Base-by-base conservation (phyloP, 2,797 vertebrate species). In the Bradypodion pumilum region DNA sequence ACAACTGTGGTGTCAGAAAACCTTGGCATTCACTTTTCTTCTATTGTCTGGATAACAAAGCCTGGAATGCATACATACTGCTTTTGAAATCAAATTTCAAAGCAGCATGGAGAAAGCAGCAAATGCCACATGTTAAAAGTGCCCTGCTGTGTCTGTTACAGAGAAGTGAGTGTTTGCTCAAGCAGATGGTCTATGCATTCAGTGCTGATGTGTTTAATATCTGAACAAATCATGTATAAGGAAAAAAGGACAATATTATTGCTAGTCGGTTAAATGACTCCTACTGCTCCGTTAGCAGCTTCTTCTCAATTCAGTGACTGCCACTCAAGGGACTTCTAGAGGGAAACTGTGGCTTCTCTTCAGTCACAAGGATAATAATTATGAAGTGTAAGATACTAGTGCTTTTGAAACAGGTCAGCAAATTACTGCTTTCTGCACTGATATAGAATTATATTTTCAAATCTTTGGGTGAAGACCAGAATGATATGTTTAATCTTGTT, bases 401-500 rank as follows among this genome's bases (percentile, higher is more conserved):
- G 9, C 62, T 32, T 75, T 52, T 65, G 44, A 80, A 82, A 66
- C 56, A 66, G 59, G 60, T 82, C 73, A 74, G 15, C 42, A 74
- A 70, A 65, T 19, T n/a, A 23, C 49, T 82, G n/a, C n/a, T 65
- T 66, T 74, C 81, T 37, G 19, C 40, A 82, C 7, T 52, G 60
- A n/a, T 72, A 35, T 72, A 72, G 37, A 29, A 52, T 65, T 25
- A 35, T 59, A 49, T 60, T 72, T 19, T 60, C 19, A 60, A 27
- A 35, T 19, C 37, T 68, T 16, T 80, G 29, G 37, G 19, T 68
- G 63, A 63, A 0, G 3, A 56, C 68, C 80, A 40, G 66, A 83
- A 27, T 74, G 85, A 42, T 82, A 84, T 85, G 69, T 37, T 69
- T 75, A 63, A 84, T 35, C 40, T 21, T 82, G 65, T 83, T 90